Evolutionary conservation across 2,113 vertebrate species (phyloP), one percentile per base, ranked within the genome.

Genomic region (Gopherus evgoodei): DNA sequence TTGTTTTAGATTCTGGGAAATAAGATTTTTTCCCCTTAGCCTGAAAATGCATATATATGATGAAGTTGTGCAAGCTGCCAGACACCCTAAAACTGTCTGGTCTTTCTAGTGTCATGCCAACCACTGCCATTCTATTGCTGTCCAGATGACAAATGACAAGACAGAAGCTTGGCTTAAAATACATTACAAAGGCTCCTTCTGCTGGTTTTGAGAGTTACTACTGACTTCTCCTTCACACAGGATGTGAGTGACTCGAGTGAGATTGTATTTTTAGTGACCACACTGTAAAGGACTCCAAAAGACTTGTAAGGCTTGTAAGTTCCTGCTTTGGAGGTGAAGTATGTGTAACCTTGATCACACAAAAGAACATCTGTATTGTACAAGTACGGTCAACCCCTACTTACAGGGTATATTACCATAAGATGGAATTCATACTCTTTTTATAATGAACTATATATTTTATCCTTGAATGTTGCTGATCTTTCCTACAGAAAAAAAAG

Each of bases 161-260:
- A 87, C n/a, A 93, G 92, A 97, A 95, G 4, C 44, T 82, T 95
- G 90, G 80, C 83, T 96, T 97, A 95, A 96, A 98, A 97, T 93
- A 97, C 24, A 90, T n/a, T 79, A 91, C 38, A 94, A 90, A 93
- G 78, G 11, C 27, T 57, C 88, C 94, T 96, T 62, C 42, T 84
- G 16, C 81, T 90, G n/a, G 35, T 84, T 97, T 94, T 89, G 79
- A 94, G 84, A 91, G 95, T 83, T 97, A 88, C 97, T 94, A 75
- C 87, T 93, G 88, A 81, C 69, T 90, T 95, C 47, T 88, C 49
- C 78, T 89, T 75, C 95, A 91, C 91, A 83, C 44, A 86, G 50
- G 35, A 42, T 62, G 49, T n/a, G 84, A 65, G n/a, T 82, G n/a
- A 93, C 76, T 93, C 85, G 57, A 97, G 42, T 81, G 57, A 96